These are phyloP conservation scores for Thermophis baileyi DNA, from an alignment of 2,113 vertebrate species.

Conservation along the genomic window DNA sequence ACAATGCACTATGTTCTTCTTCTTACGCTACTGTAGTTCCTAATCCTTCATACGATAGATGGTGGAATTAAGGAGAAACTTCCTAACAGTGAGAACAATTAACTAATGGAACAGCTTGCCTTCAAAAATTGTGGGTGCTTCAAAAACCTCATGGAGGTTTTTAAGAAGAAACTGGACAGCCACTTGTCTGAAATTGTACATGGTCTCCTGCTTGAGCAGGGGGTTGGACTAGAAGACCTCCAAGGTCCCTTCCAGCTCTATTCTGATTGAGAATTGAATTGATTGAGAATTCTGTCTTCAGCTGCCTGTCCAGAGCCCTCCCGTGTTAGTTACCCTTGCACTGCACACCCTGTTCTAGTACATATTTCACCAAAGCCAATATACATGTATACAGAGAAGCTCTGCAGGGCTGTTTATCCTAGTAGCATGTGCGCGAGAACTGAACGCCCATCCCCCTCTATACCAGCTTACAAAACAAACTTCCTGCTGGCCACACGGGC, in stretches of 20 bases:
- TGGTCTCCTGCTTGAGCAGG: not conserved
- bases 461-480: slow-evolving; percentile 34
- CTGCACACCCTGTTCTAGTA: not conserved
- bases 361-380: not conserved
- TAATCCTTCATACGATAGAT: not conserved
- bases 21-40: not conserved
- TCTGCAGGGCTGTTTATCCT: not conserved
- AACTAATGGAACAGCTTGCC: not conserved
- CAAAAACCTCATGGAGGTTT: not conserved
- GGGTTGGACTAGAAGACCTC: not conserved
- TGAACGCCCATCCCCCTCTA: not conserved
- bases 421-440: not conserved
- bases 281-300: not conserved
- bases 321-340: not conserved
- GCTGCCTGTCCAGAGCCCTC: not conserved
- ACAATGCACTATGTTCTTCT: no score
- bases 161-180: not conserved
- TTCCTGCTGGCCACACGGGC: slow-evolving; percentile 33
- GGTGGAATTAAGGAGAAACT: not conserved
- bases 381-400: not conserved
- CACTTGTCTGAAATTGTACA: not conserved
- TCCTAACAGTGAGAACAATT: not conserved
- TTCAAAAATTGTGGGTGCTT: not conserved
- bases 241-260: not conserved
- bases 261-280: not conserved